Evolutionary conservation across 2,113 vertebrate species (phyloP), one percentile per base, ranked within the genome.

Genomic region (Phrynosoma platyrhinos): DNA sequence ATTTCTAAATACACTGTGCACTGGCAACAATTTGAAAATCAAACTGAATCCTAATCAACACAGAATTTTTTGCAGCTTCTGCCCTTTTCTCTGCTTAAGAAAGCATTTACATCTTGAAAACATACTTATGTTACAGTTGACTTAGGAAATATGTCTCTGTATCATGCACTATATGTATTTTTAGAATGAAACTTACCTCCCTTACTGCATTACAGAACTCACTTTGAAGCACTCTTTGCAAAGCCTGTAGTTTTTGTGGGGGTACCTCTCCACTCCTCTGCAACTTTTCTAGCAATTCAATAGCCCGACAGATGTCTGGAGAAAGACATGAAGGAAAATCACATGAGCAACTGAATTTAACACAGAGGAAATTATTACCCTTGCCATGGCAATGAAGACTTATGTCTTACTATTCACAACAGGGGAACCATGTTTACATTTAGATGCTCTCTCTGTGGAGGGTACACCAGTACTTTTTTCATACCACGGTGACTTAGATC

Each of bases 131-230:
- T 55, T 84, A 47, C 47, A 69, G 25, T n/a, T 75, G 53, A 64
- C 12, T 23, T 12, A 55, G 62, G 32, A 3, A 80, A 66, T 13
- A 58, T 30, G 32, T 18, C 2, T 40, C 78, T 78, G 53, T 42
- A 30, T 47, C 25, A 78, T 55, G 76, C 64, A 86, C 85, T 47
- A n/a, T 16, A 72, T 27, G 14, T 16, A 42, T 74, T 75, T 52
- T 13, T 25, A 55, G 68, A 79, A 74, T 42, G 40, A 81, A 88
- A 93, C 96, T 96, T 82, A 99, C 99, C 97, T 99, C 99, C 95
- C 99, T 97, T 30, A 99, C 98, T 83, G 99, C 99, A 86, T 98
- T 99, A 94, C 99, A 99, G 97, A 99, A 99, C 93, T 99, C 98
- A 94, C 99, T 99, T 87, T 99, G 99, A 92, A 99, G 96, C 92